phyloP scores from a whole-genome alignment of 2,113 vertebrate species.

The Rhinolophus ferrumequinum region DNA sequence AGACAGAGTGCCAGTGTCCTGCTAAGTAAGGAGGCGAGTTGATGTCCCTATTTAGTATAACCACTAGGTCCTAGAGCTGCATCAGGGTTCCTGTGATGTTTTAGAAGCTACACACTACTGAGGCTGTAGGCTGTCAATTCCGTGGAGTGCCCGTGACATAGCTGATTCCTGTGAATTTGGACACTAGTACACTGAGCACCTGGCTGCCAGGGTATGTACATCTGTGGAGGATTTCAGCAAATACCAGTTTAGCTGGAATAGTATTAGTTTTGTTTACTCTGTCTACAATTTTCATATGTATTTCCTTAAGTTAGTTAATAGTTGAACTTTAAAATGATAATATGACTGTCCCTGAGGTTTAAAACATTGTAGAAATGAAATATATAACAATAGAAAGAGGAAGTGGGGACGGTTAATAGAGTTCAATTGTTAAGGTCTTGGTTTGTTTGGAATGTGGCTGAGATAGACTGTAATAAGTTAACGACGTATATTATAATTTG shows the following conservation, averaged over 20 bases:
- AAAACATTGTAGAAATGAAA: conserved; percentile 27
- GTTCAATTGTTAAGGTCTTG: background rate
- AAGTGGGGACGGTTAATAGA: background rate
- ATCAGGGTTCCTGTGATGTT: background rate
- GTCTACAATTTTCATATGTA: background rate
- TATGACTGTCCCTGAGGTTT: background rate
- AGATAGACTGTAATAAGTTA: background rate
- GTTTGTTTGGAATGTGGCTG: background rate
- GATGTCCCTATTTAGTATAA: background rate
- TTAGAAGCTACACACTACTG: background rate
- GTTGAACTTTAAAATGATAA: conserved; percentile 41
- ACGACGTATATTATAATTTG: conserved; percentile 4
- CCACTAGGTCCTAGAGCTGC: background rate
- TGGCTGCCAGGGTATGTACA: background rate
- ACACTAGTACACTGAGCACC: background rate
- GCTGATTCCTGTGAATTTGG: background rate
- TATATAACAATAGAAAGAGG: background rate
- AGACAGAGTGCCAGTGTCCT: background rate
- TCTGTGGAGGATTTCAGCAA: background rate
- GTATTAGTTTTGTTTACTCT: background rate
- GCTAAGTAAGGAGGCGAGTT: background rate
- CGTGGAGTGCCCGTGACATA: background rate
- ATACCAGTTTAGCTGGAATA: background rate
- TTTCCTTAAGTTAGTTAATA: conserved; percentile 36
- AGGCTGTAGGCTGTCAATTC: background rate